Percentiles rank a stretch among this genome's conserved stretches.
Conservation (phyloP, 2,797 vertebrate genomes). For the Florisuga fusca region DNA sequence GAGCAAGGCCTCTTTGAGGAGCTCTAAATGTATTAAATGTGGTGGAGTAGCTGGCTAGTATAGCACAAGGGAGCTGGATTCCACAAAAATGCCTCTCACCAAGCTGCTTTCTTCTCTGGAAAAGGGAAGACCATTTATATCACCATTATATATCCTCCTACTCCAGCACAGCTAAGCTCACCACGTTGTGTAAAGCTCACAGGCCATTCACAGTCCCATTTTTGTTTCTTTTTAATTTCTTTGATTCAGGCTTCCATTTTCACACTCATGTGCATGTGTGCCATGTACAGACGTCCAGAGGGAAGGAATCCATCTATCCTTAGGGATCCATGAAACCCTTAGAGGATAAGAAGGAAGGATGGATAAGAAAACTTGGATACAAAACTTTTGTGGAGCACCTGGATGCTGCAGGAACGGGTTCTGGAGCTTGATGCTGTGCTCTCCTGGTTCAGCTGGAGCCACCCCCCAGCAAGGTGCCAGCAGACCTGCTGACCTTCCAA, state of each 20-base stretch:
- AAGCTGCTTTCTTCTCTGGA: not conserved
- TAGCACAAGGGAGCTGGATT: not conserved
- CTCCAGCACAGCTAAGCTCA: not conserved
- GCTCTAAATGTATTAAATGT: slow-evolving; percentile 33
- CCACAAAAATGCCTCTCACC: not conserved
- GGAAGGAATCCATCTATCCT: not conserved
- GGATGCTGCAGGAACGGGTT: not conserved
- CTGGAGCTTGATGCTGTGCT: not conserved
- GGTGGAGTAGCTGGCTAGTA: not conserved
- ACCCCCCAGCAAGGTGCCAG: not conserved
- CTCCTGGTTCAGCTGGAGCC: not conserved
- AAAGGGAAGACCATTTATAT: not conserved
- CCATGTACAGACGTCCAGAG: not conserved
- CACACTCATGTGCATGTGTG: accelerated
- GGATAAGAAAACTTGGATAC: not conserved
- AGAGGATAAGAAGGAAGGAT: not conserved
- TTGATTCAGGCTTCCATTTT: not conserved
- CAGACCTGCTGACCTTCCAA: not conserved
- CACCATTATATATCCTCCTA: not conserved
- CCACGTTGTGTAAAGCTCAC: not conserved
- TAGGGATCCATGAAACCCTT: not conserved
- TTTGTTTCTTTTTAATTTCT: not conserved
- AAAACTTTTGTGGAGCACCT: not conserved
- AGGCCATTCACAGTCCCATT: not conserved
- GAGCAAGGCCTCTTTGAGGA: slow-evolving; percentile 64